Base-by-base conservation (phyloP, 1,140 invertebrate genomes). In the Neotoxoptera formosana region DNA sequence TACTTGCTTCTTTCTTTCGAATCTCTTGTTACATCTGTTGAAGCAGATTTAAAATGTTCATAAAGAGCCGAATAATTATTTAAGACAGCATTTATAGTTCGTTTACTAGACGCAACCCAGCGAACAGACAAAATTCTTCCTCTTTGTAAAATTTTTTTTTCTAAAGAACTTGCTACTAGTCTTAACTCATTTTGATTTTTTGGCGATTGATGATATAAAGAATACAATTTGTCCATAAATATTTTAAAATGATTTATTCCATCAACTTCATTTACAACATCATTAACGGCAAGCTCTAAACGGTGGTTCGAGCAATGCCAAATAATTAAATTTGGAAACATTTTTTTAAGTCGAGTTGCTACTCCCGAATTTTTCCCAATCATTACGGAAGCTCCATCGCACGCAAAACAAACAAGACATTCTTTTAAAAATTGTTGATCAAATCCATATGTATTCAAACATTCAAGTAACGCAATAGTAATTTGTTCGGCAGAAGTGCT, bases 191-290 rank as follows among this genome's bases (percentile, higher is more conserved):
- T 87, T 87, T 87, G 84, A 48, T 83, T 84, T 84, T 84, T 84
- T 41, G 41, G 83, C 21, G 23, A 84, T 41, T 88, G 86, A 6
- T 88, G 47, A 53, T 51, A 53, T 88, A 53, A 88, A 53, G 1
- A 34, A 60, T 90, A 90, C 7, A 90, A 25, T 90, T 90, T 90
- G 7, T 90, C 51, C 47, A 90, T 60, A 90, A 90, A 90, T 53
- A 51, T 90, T 56, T 90, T 51, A 60, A 90, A 90, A 90, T 90
- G 51, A 56, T 90, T 90, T 90, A 90, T 53, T 51, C 51, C 88
- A 90, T 41, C 41, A 41, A 41, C 41, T 41, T 41, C 41, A 41
- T 41, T 41, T 41, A 41, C 4, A 41, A 41, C 41, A 41, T 41
- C 41, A 41, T 41, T 41, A 41, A 41, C 41, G 41, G 41, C 41